These are phyloP conservation scores for Holocentrus rufus DNA, from an alignment of 2,797 vertebrate species.

Conservation along the genomic window DNA sequence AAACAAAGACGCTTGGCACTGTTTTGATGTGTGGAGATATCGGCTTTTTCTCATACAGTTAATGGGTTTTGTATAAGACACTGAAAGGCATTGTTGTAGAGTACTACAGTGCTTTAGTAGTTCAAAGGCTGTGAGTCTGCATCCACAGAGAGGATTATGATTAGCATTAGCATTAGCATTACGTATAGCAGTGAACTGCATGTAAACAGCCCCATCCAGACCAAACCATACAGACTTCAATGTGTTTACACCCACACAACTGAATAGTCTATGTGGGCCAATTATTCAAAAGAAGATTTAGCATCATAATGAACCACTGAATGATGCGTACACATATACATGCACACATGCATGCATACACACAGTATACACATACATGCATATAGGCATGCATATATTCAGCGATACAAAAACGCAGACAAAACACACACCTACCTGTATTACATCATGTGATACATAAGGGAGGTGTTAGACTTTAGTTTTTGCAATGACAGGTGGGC, in stretches of 20 bases:
- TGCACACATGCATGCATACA: slow-evolving; percentile 8
- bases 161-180: too few relatives aligned
- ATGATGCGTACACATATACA: neutral
- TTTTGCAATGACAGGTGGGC: slow-evolving; percentile 61
- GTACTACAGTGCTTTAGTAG: neutral
- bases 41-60: neutral
- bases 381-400: slow-evolving; percentile 9
- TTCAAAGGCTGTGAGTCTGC: neutral
- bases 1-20: neutral
- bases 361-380: slow-evolving; percentile 4
- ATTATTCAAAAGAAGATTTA: neutral
- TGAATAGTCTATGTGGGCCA: too few relatives aligned
- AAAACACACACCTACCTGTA: slow-evolving; percentile 29
- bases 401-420: slow-evolving; percentile 12
- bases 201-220: neutral
- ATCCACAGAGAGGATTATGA: too few relatives aligned
- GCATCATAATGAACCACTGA: neutral
- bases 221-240: slow-evolving; percentile 3
- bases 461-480: slow-evolving; percentile 72
- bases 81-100: too few relatives aligned
- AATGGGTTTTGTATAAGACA: neutral
- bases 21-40: neutral
- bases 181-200: neutral
- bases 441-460: slow-evolving; percentile 53
- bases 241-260: too few relatives aligned